Base-by-base conservation (phyloP, 2,888 invertebrate species). In the Lasioglossum marginatum region DNA sequence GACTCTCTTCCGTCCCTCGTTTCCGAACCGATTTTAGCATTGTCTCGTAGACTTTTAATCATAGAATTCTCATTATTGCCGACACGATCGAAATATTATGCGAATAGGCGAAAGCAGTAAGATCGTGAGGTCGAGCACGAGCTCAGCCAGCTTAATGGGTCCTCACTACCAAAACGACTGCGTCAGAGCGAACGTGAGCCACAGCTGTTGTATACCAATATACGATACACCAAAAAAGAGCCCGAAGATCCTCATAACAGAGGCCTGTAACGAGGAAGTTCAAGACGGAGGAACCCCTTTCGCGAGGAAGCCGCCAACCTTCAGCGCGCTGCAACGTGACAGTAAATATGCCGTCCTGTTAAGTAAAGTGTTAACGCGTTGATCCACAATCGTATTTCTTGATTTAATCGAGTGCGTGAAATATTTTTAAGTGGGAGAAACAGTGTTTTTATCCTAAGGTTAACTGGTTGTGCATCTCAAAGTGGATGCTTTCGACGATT, bases 181-280 rank as follows among this genome's bases (percentile, higher is more conserved):
- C 76, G 89, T 82, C 52, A 88, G 83, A 34, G 89, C 82, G 43
- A 91, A 92, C 16, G 82, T 82, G 48, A 82, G 66, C 80, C 81
- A 82, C 72, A 90, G 88, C 77, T 90, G 91, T 45, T 90, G 89
- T 10, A 83, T 86, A 83, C 79, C 85, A 31, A 85, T 87, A 82
- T 87, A 81, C 52, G 92, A 92, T 66, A 92, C 93, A 27, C 94
- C 95, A 6, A 95, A 96, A 43, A 96, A 96, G 85, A 97, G 97
- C 12, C 97, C 97, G 0, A 96, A 97, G 79, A 97, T 97, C 81
- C 96, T 97, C 14, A 97, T 97, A 88, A 97, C 97, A 0, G 95
- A 97, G 75, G 97, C 97, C 4, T 97, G 96, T 96, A 97, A 97
- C 31, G 97, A 97, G 92, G 97, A 97, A 92, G 97, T 97, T 91